Conservation (phyloP, 2,888 invertebrate genomes). For the Hyposoter didymator region DNA sequence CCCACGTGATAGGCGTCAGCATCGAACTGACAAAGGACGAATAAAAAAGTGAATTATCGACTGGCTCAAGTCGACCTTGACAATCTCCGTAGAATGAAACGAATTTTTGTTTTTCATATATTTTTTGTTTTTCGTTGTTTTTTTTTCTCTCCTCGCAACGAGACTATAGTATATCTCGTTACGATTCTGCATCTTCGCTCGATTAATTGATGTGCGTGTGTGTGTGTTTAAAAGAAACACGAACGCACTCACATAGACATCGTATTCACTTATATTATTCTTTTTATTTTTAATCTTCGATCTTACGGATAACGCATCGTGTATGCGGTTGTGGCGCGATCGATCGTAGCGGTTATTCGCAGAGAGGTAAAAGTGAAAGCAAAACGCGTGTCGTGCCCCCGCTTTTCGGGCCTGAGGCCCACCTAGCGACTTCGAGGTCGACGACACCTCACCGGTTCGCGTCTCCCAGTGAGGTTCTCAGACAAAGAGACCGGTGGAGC, state of each 20-base stretch:
- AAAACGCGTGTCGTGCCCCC: conserved; percentile 73
- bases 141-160: background rate
- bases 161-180: conserved; percentile 7
- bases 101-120: conserved; percentile 3
- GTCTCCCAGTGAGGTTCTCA: conserved; percentile 63
- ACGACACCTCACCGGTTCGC: conserved; percentile 73
- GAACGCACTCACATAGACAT: background rate
- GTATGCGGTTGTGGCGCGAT: conserved; percentile 48
- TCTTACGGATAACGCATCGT: conserved; percentile 64
- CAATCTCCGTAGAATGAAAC: conserved; percentile 20
- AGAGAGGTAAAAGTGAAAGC: conserved; percentile 79
- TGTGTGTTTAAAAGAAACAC: background rate
- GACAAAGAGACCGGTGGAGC: conserved; percentile 71
- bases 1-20: background rate
- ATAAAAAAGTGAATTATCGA: conserved; percentile 28
- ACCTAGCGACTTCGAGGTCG: conserved; percentile 79
- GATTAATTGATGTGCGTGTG: background rate
- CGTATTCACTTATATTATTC: conserved; percentile 67
- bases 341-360: conserved; percentile 69
- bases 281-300: conserved; percentile 51
- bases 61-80: conserved; percentile 28
- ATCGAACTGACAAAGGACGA: background rate
- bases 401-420: conserved; percentile 78
- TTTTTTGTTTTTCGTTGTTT: background rate
- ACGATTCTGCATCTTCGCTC: conserved; percentile 34